Base-by-base conservation (phyloP, 2,888 invertebrate species). In the Ornithoptera priamus region DNA sequence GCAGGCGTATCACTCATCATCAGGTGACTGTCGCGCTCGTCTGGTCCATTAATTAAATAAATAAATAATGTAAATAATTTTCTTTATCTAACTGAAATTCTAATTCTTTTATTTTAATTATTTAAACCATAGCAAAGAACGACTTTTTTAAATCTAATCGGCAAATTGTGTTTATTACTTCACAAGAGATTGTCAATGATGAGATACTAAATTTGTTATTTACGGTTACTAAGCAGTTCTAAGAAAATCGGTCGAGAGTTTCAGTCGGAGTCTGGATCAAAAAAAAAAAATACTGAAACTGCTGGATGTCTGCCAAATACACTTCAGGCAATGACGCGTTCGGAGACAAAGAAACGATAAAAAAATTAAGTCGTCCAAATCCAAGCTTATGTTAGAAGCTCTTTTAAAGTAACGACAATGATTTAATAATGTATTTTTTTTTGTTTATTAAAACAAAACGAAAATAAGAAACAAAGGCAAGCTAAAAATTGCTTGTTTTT, bases 261-360 rank as follows among this genome's bases (percentile, higher is more conserved):
- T 46, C 10, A 42, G 22, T 68, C 68, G 30, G 42, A 62, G 30
- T 58, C 24, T 20, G 58, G 50, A 59, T 63, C 18, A 39, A 59
- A 63, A 53, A 63, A 58, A 57, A 59, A 58, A 46, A 62, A 58
- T 59, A 59, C 50, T 63, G 24, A 62, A 68, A 62, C 42, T 22
- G 63, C 53, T 68, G 68, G 68, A 68, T 22, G 36, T 24, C 17
- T 59, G 68, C 68, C 68, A 68, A 68, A 50, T 59, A 62, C n/a
- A 36, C 50, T 20, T 46, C 7, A 30, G 63, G 20, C 62, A 15
- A 15, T 30, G 12, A 63, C 7, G 24, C 42, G 17, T 57, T 67
- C 42, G 46, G 18, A 50, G 18, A 67, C 62, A 67, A 62, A 67
- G 57, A 62, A 62, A 67, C 67, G 18, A 17, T 46, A 12, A 46